These are phyloP conservation scores for Arctopsyche grandis DNA, from an alignment of 1,140 invertebrate genomes.

Conservation along the genomic window DNA sequence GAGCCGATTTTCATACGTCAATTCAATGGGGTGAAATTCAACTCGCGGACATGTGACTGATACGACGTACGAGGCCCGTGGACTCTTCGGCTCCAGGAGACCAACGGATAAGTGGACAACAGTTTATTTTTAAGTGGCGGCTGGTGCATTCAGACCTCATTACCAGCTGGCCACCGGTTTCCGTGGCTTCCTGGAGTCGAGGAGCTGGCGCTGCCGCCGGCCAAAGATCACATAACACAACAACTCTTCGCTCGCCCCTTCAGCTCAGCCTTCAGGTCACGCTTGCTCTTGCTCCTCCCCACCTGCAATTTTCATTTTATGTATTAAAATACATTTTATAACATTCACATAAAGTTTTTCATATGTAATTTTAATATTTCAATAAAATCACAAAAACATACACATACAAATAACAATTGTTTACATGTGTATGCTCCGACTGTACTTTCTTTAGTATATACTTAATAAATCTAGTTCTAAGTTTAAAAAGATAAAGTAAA, in stretches of 20 bases:
- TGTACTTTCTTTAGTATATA: too few species aligned
- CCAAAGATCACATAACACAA: constrained; percentile 69
- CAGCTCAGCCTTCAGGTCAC: constrained; percentile 67
- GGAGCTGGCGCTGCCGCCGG: constrained; percentile 66
- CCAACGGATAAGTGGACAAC: neutral
- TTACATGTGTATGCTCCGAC: too few species aligned
- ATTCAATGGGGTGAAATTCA: constrained; percentile 1
- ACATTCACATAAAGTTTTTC: neutral
- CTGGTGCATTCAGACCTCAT: constrained; percentile 61
- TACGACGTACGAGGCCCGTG: neutral
- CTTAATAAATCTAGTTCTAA: too few species aligned
- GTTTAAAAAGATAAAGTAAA: too few species aligned
- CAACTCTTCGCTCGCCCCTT: constrained; percentile 68
- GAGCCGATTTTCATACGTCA: neutral
- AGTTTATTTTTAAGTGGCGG: neutral
- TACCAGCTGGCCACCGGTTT: constrained; percentile 61
- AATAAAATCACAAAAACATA: too few species aligned
- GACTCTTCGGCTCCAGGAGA: neutral
- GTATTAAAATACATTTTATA: constrained; percentile 4
- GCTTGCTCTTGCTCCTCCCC: constrained; percentile 68
- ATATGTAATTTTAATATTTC: too few species aligned
- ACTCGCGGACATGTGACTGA: too few species aligned
- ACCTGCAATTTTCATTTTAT: constrained; percentile 56
- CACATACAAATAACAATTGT: too few species aligned
- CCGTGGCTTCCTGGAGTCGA: constrained; percentile 59